Percentiles rank a stretch among this genome's conserved stretches.
These are phyloP conservation scores for Tarsius wallacei DNA, from an alignment of 2,797 vertebrate species.

Conservation along the genomic window DNA sequence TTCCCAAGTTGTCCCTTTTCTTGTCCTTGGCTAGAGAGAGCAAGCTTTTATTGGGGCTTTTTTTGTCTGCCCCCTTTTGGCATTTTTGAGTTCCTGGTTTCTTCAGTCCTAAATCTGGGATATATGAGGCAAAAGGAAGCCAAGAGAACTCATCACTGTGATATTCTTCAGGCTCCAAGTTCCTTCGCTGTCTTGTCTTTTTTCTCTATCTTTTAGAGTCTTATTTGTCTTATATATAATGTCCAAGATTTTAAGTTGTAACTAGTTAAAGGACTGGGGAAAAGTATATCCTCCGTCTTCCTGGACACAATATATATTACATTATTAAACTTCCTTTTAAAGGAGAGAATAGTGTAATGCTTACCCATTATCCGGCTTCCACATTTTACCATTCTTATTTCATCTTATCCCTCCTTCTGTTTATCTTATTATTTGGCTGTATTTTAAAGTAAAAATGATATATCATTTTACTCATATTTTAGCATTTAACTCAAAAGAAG, in stretches of 20 bases:
- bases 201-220: background rate
- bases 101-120: background rate
- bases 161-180: background rate
- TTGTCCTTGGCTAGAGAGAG: background rate
- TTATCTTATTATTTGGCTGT: background rate
- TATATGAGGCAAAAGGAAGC: background rate
- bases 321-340: background rate
- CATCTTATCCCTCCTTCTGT: background rate
- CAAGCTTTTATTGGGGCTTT: background rate
- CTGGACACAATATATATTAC: background rate
- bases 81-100: background rate
- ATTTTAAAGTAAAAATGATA: conserved; percentile 15
- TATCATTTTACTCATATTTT: background rate
- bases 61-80: background rate
- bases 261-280: background rate
- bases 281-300: background rate
- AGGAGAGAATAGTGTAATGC: background rate
- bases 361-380: background rate
- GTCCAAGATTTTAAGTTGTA: background rate
- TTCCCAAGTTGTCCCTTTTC: background rate
- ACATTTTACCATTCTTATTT: background rate
- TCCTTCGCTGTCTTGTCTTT: background rate
- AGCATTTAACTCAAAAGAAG: background rate
- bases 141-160: background rate
- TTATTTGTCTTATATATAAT: background rate